These are phyloP conservation scores for Stichopus chloronotus DNA, from an alignment of 35 echinoderm and acorn worm species.

Conservation along the genomic window DNA sequence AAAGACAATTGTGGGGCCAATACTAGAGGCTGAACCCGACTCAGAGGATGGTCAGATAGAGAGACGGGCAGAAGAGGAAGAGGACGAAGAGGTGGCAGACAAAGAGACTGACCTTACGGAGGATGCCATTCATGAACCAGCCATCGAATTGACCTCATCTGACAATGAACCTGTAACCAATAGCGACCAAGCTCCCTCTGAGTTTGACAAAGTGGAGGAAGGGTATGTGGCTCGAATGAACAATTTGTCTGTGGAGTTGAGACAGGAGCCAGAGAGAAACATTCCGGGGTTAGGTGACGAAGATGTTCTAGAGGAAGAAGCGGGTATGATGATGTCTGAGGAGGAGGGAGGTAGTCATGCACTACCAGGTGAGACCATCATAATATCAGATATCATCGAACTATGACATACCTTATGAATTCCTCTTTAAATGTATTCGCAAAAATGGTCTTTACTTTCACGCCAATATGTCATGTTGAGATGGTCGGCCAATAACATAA, in stretches of 20 bases:
- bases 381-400: constrained; percentile 48
- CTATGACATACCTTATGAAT: not conserved
- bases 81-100: no score
- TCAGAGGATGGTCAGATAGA: not conserved
- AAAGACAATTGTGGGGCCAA: not conserved
- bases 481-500: not conserved
- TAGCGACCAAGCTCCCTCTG: not conserved
- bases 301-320: not conserved
- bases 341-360: constrained; percentile 12
- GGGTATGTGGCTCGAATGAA: constrained; percentile 4
- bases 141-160: not conserved
- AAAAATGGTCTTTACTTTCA: not conserved
- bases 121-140: not conserved
- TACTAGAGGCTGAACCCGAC: not conserved
- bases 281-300: not conserved
- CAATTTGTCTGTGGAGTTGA: constrained; percentile 14
- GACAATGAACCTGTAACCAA: not conserved
- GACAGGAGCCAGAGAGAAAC: not conserved
- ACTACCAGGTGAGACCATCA: constrained; percentile 34
- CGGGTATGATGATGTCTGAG: not conserved
- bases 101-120: not conserved
- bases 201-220: not conserved
- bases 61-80: not conserved
- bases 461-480: not conserved
- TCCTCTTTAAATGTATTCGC: not conserved